These are phyloP conservation scores for Enteromius mattozi DNA, from an alignment of 2,797 vertebrate genomes.

Conservation along the genomic window DNA sequence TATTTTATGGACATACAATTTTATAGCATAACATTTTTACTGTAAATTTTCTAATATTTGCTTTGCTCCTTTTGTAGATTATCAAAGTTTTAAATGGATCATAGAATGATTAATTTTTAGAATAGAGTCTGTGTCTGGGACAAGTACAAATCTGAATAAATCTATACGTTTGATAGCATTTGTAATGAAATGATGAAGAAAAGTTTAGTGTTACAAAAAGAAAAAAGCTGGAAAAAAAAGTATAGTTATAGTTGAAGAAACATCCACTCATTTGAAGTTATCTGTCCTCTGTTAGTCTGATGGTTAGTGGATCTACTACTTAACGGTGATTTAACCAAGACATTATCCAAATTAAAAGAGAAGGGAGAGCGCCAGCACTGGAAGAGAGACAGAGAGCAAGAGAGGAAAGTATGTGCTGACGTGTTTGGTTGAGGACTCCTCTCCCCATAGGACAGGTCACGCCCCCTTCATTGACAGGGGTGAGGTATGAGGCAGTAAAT, in stretches of 20 bases:
- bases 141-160: background rate
- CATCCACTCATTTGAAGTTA: background rate
- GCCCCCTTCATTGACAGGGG: constrained; percentile 1
- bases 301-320: background rate
- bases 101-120: background rate
- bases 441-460: background rate
- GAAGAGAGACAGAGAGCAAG: background rate
- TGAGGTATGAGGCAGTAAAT: constrained; percentile 35
- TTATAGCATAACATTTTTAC: background rate
- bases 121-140: background rate
- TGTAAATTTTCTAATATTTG: background rate
- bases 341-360: background rate
- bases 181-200: background rate
- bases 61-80: background rate
- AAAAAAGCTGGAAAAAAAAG: background rate
- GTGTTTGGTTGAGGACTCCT: constrained; percentile 15
- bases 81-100: background rate
- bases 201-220: background rate
- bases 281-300: background rate
- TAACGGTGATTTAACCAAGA: background rate
- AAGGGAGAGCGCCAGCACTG: background rate
- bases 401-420: constrained; percentile 15
- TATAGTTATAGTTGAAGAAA: background rate
- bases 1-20: background rate
- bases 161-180: background rate